Evolutionary conservation across 2,797 vertebrate genomes (phyloP), one percentile per base, ranked within the genome.

Genomic region (Alosa sapidissima): DNA sequence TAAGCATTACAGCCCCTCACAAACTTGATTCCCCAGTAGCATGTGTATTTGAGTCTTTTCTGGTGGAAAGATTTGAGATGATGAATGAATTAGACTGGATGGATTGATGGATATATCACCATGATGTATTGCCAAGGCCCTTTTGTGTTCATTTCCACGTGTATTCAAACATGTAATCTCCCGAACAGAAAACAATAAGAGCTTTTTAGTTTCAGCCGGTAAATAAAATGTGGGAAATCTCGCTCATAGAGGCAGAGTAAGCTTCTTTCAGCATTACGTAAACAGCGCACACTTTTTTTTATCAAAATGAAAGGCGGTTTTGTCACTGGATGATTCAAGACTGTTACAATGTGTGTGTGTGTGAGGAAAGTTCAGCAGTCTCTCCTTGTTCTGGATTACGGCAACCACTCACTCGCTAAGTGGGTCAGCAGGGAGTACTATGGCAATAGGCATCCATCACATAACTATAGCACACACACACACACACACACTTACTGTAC

Each of bases 181-280:
- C 41, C 58, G 5, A 52, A 58, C 5, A 47, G 19, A 81, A 41
- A 49, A 87, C 60, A 85, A 60, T 51, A 45, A 49, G 47, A 48
- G 62, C 84, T 78, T 87, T 83, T 86, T 62, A 82, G 78, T 83
- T 78, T 28, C 9, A 78, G 55, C n/a, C 47, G 47, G 47, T 72
- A 81, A 81, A 82, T 81, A 11, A 78, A 5, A 41, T 24, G 33
- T 28, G 65, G 1, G 81, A 68, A 85, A 83, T 86, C 86, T 87
- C 52, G 78, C 62, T 54, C 49, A 45, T 13, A 84, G 62, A 82
- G 84, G 85, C 24, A 81, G 41, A 41, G 78, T 81, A 85, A 88
- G 86, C 85, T 83, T 81, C 83, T 87, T 87, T 62, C 1, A 47
- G 81, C 82, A 81, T 84, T 86, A 41, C 52, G 78, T 86, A 85